phyloP scores from a whole-genome alignment of 1,140 invertebrate species.

The Acromyrmex charruanus region DNA sequence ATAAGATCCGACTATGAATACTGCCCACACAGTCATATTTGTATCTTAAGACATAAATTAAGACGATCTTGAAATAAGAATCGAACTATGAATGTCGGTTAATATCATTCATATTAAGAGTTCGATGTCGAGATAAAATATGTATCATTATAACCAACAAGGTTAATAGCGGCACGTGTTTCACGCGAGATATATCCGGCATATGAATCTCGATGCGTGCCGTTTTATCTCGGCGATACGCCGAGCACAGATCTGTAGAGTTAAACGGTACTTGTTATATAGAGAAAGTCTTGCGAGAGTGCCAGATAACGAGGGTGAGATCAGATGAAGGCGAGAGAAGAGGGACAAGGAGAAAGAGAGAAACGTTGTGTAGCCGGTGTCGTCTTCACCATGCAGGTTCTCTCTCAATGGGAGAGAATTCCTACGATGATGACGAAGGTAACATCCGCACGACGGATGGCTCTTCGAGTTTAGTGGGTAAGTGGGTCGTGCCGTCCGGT shows the following conservation, averaged over 20 bases:
- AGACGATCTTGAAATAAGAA: too few relatives aligned
- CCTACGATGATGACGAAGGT: slow-evolving; percentile 53
- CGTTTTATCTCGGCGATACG: neutral
- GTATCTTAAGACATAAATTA: too few relatives aligned
- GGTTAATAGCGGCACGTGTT: slow-evolving; percentile 23
- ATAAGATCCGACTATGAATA: too few relatives aligned
- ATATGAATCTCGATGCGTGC: neutral
- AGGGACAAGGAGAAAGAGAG: slow-evolving; percentile 60
- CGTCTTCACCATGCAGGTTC: neutral
- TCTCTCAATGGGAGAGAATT: slow-evolving; percentile 67
- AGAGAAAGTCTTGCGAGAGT: slow-evolving; percentile 82
- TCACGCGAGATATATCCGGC: neutral
- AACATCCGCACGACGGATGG: slow-evolving; percentile 58
- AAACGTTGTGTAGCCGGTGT: slow-evolving; percentile 18
- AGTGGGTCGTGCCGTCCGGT: slow-evolving; percentile 82
- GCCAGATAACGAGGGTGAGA: slow-evolving; percentile 41
- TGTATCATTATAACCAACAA: neutral
- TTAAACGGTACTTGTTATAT: slow-evolving; percentile 83
- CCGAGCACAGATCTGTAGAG: neutral
- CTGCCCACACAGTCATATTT: too few relatives aligned
- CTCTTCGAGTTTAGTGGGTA: slow-evolving; percentile 84
- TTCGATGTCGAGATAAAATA: neutral
- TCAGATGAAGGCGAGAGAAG: slow-evolving; percentile 20
- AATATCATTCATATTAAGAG: neutral
- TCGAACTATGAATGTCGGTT: too few relatives aligned